Evolutionary conservation across 1,140 invertebrate species (phyloP), one percentile per base, ranked within the genome.

Genomic region (Zaprionus lachaisei): DNA sequence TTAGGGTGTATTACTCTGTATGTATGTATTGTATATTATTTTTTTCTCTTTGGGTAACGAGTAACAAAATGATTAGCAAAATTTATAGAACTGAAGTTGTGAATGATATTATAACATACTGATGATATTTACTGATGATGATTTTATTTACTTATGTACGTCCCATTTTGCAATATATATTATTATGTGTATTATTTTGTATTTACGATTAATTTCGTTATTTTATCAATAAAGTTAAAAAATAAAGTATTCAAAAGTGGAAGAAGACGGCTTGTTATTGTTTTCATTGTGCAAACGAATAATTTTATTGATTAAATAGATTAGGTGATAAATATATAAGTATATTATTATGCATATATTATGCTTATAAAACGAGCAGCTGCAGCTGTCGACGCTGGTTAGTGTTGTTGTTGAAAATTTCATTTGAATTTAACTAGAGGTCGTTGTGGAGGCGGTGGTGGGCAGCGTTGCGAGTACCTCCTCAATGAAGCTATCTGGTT

Each of bases 281-380:
- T 31, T 57, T 63, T 73, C 62, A 72, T 82, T 90, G 82, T 90
- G 85, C 86, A 90, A 90, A 90, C 85, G 82, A 90, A 85, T 85
- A 90, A 90, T 90, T 90, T 90, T 90, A 90, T 90, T 90, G 86
- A 82, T 90, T 90, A 82, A 85, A 85, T 90, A 89, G 64, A 71
- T 79, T 69, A 78, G 56, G 70, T 83, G 83, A 83, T 87, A 90
- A 81, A 89, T 89, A 89, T 81, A 74, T 79, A 71, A 63, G 44
- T 69, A 79, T 76, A 65, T 65, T 73, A 72, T 65, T 76, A 64
- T 28, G 56, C 38, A 72, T 73, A 67, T 51, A 67, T 51, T 72
- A 63, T 69, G 58, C 66, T 69, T 72, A 68, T 68, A 61, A 69
- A 37, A 15, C 41, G 44, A 28, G 34, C 72, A 83, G 70, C 68